Evolutionary conservation across 2,888 invertebrate species (phyloP), one percentile per base, ranked within the genome.

Genomic region (Choreutis nemorana): DNA sequence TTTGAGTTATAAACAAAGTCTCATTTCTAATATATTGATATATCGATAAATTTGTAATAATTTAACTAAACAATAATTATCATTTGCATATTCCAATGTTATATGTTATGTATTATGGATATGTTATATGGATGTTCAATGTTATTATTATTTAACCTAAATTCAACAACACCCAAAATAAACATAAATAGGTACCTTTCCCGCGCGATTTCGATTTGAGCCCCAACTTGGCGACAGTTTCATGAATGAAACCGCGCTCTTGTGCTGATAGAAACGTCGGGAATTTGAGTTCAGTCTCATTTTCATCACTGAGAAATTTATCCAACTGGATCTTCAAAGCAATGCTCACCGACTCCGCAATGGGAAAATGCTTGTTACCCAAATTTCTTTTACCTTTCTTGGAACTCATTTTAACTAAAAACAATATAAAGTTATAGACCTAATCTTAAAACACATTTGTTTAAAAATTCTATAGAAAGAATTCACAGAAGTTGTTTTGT

Each of bases 161-260:
- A n/a, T n/a, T n/a, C n/a, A n/a, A n/a, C n/a, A n/a, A n/a, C n/a
- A n/a, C n/a, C n/a, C n/a, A n/a, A n/a, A n/a, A n/a, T n/a, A n/a
- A n/a, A n/a, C n/a, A n/a, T n/a, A n/a, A n/a, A n/a, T n/a, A 32
- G 38, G 43, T 56, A 89, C 90, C 84, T 73, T 84, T 90, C 81
- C 93, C 93, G 70, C 87, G 82, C 47, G 91, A 93, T 68, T 89
- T 90, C 2, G 91, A 90, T 50, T 87, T 87, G 15, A 93, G 65
- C 4, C 90, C 90, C 39, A 87, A 63, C 38, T 83, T 79, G 26
- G 79, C 80, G 23, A 87, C 87, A 14, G 87, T 80, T 39, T 85
- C 80, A 57, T 93, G 93, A 35, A 94, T 84, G 52, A 89, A 92
- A 7, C 89, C 90, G 41, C 94, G 81, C 61, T 94, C 90, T 39